A percentile compares a stretch with the other conserved stretches of the same genome.
Evolutionary conservation across 2,797 vertebrate species (phyloP).

Genomic region (Syngnathus rostellatus): DNA sequence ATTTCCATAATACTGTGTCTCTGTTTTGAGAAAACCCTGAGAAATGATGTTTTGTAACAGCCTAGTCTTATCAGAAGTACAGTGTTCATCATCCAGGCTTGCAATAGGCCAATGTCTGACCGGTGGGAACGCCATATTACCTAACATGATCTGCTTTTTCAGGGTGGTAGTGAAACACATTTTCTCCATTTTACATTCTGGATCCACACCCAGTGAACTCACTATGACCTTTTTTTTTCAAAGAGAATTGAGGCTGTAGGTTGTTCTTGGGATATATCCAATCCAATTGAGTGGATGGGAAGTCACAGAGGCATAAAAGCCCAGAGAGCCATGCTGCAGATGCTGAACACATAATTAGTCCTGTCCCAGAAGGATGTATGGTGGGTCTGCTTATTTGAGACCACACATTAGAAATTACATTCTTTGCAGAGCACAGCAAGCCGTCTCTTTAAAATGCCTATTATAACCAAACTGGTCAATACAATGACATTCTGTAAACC

Average conservation of each 20-base stretch:
- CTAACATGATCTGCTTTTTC: conserved; percentile 7
- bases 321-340: conserved; percentile 59
- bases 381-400: conserved; percentile 49
- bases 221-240: conserved; percentile 64
- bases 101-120: conserved; percentile 14
- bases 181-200: conserved; percentile 46
- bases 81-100: conserved; percentile 18
- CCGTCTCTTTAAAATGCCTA: conserved; percentile 24
- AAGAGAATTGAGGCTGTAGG: conserved; percentile 55
- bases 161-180: conserved; percentile 22
- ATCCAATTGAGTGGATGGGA: conserved; percentile 65
- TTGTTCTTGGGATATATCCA: conserved; percentile 71
- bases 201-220: conserved; percentile 60
- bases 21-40: neutral
- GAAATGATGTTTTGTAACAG: conserved; percentile 45
- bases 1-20: no score
- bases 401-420: conserved; percentile 63
- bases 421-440: conserved; percentile 41
- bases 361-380: conserved; percentile 59
- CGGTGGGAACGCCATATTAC: conserved; percentile 21
- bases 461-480: conserved; percentile 36
- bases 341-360: conserved; percentile 71
- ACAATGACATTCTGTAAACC: neutral
- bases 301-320: conserved; percentile 72
- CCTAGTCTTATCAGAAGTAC: conserved; percentile 51